Percentiles rank a stretch among this genome's conserved stretches.
Conservation (phyloP, 2,113 vertebrate genomes). For the Periophthalmus modestus region DNA sequence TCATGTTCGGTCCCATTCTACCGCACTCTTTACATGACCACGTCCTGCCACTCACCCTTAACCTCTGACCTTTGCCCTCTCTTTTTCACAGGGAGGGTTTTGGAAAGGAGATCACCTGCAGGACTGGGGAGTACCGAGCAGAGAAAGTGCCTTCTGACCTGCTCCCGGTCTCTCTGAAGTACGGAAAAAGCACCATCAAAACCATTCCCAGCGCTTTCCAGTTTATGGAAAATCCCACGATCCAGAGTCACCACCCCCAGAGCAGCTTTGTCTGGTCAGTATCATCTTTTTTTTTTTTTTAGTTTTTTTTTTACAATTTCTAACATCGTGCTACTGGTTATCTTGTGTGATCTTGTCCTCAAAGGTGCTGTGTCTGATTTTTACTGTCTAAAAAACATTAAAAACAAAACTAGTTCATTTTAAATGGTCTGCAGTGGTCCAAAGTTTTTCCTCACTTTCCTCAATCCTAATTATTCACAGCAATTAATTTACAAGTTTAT, state of each 20-base stretch:
- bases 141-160: slow-evolving; percentile 64
- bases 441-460: no score
- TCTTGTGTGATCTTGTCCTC: no score
- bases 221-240: slow-evolving; percentile 84
- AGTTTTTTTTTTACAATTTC: no score
- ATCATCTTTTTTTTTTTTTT: background rate
- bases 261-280: slow-evolving; percentile 88
- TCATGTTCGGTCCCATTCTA: slow-evolving; percentile 48
- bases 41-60: slow-evolving; percentile 20
- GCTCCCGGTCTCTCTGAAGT: slow-evolving; percentile 68
- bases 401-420: background rate
- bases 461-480: no score
- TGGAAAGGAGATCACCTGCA: slow-evolving; percentile 80
- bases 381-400: no score
- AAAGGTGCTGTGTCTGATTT: background rate
- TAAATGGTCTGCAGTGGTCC: no score
- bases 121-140: slow-evolving; percentile 77
- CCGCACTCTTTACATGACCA: slow-evolving; percentile 30
- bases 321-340: no score
- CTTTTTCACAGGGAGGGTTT: slow-evolving; percentile 78
- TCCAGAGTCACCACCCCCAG: slow-evolving; percentile 80
- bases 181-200: slow-evolving; percentile 69
- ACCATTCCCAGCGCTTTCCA: slow-evolving; percentile 59
- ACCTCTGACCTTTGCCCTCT: slow-evolving; percentile 39
- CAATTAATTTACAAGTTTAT: no score